These are phyloP conservation scores for Threskiornis aethiopicus DNA, from an alignment of 2,797 vertebrate genomes.

Conservation along the genomic window DNA sequence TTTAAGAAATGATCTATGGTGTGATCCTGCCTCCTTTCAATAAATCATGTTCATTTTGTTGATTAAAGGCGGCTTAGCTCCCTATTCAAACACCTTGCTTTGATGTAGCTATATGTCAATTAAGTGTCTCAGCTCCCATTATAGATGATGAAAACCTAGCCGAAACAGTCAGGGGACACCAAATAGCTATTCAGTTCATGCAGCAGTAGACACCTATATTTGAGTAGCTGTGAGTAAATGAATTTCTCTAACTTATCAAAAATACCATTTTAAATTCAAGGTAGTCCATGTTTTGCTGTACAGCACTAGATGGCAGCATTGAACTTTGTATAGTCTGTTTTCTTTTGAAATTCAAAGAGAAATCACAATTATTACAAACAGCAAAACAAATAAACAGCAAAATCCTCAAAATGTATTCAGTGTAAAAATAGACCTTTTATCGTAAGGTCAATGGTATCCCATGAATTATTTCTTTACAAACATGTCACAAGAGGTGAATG, in stretches of 20 bases:
- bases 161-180: neutral
- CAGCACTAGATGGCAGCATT: conserved; percentile 77
- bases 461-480: neutral
- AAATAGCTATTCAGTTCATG: neutral
- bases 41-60: neutral
- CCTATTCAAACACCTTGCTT: neutral
- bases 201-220: neutral
- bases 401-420: neutral
- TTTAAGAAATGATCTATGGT: neutral
- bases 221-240: neutral
- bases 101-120: neutral
- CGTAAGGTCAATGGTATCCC: neutral
- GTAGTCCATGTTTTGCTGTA: neutral
- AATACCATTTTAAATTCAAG: neutral
- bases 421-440: neutral
- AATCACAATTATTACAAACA: neutral
- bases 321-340: conserved; percentile 2
- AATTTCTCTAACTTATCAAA: neutral
- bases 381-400: neutral
- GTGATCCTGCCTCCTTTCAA: neutral
- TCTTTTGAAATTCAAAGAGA: neutral
- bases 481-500: neutral
- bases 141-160: neutral
- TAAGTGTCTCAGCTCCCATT: neutral
- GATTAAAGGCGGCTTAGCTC: neutral